Evolutionary conservation across 2,888 invertebrate genomes (phyloP), one percentile per base, ranked within the genome.

Genomic region (Athalia cordata): DNA sequence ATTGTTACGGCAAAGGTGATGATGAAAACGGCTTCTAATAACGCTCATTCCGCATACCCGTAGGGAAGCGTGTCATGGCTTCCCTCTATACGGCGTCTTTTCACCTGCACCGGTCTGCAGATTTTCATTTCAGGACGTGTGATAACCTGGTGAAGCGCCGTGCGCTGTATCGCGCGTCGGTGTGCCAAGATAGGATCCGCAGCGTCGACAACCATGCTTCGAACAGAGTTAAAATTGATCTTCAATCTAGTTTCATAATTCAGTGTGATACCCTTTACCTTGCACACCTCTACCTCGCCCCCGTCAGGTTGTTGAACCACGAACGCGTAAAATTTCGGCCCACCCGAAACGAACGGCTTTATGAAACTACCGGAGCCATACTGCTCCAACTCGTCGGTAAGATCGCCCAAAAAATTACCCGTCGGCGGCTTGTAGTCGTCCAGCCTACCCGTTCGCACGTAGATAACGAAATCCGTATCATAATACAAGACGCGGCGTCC

Each of bases 291-390:
- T 2, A 61, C 65, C 6, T 55, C 68, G 80, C 77, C 2, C 6
- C 47, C 9, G 78, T 79, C 57, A 78, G 15, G 77, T 70, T 6
- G 49, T 68, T 55, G 50, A 0, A 87, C 83, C 29, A 79, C 81
- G 77, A 85, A 88, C 0, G 82, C 84, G 78, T 89, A 87, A 78
- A 86, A 87, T 80, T 89, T 89, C 3, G 88, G 87, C 0, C 89
- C 90, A 0, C 85, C 86, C 43, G 84, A 83, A 9, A 87, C 85
- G 81, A 88, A 89, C 78, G 86, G 83, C 50, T 77, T 82, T 7
- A 89, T 88, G 64, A 83, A 86, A 45, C 82, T 81, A 9, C 83
- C 85, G 15, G 76, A 47, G 3, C 84, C 84, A 76, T 86, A 84
- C 7, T 80, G 78, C 5, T n/a, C n/a, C n/a, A n/a, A n/a, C n/a